Conservation (phyloP, 2,113 vertebrate genomes). For the Parotia lawesii region DNA sequence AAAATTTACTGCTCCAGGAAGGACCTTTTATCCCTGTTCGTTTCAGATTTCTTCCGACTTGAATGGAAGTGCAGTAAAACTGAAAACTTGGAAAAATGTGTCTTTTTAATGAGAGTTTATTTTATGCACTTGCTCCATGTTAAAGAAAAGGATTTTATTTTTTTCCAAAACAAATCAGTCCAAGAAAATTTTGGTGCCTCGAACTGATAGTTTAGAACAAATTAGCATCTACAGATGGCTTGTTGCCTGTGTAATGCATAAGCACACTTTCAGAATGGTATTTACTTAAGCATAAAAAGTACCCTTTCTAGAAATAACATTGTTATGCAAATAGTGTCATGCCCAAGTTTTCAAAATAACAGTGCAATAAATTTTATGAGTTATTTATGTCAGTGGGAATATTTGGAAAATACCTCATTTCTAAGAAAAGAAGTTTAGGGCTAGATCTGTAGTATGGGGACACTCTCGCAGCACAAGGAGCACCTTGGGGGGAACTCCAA, state of each 20-base stretch:
- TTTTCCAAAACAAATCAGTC: neutral
- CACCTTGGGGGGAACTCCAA: neutral
- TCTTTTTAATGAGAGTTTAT: neutral
- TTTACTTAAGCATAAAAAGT: neutral
- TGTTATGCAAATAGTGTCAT: neutral
- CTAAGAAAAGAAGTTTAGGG: neutral
- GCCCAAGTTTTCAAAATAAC: neutral
- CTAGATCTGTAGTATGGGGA: neutral
- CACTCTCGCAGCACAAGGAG: fast-evolving
- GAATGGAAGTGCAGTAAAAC: neutral
- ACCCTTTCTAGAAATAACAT: neutral
- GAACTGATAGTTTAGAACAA: neutral
- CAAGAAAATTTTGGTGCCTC: neutral
- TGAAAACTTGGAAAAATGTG: neutral
- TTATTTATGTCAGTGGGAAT: neutral
- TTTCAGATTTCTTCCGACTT: neutral
- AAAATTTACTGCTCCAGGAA: neutral
- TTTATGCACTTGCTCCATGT: neutral
- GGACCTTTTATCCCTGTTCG: neutral
- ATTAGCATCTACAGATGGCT: neutral
- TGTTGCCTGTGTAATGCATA: neutral
- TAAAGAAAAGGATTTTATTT: neutral
- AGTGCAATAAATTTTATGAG: neutral
- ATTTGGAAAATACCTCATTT: neutral
- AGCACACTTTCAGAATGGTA: neutral